phyloP scores from a whole-genome alignment of 2,888 invertebrate species.

The Scaptomyza polygonia region DNA sequence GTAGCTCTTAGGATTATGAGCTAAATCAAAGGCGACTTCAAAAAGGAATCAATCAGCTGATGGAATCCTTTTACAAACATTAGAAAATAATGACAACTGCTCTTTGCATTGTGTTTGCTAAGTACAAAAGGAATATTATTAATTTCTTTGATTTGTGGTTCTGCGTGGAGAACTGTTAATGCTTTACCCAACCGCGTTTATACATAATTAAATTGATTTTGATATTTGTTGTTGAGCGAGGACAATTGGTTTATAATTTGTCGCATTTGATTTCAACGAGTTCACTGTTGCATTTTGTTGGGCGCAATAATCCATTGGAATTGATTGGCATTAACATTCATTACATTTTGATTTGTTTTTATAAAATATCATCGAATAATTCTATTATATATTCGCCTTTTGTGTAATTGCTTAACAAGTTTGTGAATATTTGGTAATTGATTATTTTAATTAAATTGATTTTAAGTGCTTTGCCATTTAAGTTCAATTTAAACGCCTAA shows the following conservation, averaged over 20 bases:
- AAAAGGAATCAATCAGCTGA: conserved; percentile 66
- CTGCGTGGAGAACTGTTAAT: not conserved
- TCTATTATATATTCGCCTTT: not conserved
- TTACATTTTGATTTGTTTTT: not conserved
- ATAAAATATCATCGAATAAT: not conserved
- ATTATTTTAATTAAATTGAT: conserved; percentile 4
- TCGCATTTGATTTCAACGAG: conserved; percentile 2
- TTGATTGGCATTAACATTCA: conserved; percentile 1
- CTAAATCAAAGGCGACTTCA: conserved; percentile 16
- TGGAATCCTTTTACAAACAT: conserved; percentile 67
- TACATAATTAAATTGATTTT: conserved; percentile 30
- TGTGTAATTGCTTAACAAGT: not conserved
- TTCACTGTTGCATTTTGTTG: not conserved
- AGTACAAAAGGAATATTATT: conserved; percentile 16
- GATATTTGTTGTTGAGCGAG: conserved; percentile 4
- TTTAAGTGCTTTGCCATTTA: not conserved
- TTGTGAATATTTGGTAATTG: not conserved
- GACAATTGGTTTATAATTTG: conserved; percentile 14
- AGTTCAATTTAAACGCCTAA: not conserved
- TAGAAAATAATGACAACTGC: conserved; percentile 54
- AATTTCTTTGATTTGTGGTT: conserved; percentile 19
- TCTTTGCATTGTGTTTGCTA: conserved; percentile 15
- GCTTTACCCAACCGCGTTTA: not conserved
- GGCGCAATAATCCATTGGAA: not conserved
- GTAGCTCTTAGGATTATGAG: conserved; percentile 19